Base-by-base conservation (phyloP, 2,888 invertebrate genomes). In the Steinernema scapterisci region DNA sequence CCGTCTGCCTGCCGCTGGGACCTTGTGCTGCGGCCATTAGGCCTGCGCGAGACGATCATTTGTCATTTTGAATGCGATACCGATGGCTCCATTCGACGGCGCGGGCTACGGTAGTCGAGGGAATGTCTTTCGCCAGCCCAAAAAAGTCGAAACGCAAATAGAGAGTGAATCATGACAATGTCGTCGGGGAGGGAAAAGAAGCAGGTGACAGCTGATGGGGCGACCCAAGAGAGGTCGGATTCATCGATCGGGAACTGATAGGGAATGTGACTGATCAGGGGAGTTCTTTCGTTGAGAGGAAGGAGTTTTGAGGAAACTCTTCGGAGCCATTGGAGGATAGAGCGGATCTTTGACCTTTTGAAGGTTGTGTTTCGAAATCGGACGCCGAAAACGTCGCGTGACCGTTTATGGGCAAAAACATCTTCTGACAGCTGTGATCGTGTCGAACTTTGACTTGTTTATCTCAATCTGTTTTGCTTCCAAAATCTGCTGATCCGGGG, bases 131-230 rank as follows among this genome's bases (percentile, higher is more conserved):
- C 27, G 16, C 5, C 16, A 25, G 63, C 16, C 63, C 63, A 31
- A 63, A 63, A 63, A 63, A 63, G 63, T 63, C 38, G 38, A 63
- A 63, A 27, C 63, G 31, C 63, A 63, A 63, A 63, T 31, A 63
- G 31, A 27, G 27, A 6, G 54, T 11, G 54, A 54, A 11, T 54
- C n/a, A 48, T 54, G n/a, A n/a, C n/a, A n/a, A n/a, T n/a, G 38
- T 27, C 7, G 21, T 31, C 21, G 52, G 21, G 52, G 38, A 38
- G 3, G 5, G 5, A n/a, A 9, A 6, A 38, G 38, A 38, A n/a
- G 23, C 19, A 11, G 21, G 3, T 21, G 52, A 52, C 52, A 23
- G 23, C 52, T 23, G 52, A 52, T 52, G 19, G 52, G 52, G 11
- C 19, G 38, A 38, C 52, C 19, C 21, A 52, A 23, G 23, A 19